phyloP scores from a whole-genome alignment of 2,113 vertebrate species.

The Morphnarchus princeps region DNA sequence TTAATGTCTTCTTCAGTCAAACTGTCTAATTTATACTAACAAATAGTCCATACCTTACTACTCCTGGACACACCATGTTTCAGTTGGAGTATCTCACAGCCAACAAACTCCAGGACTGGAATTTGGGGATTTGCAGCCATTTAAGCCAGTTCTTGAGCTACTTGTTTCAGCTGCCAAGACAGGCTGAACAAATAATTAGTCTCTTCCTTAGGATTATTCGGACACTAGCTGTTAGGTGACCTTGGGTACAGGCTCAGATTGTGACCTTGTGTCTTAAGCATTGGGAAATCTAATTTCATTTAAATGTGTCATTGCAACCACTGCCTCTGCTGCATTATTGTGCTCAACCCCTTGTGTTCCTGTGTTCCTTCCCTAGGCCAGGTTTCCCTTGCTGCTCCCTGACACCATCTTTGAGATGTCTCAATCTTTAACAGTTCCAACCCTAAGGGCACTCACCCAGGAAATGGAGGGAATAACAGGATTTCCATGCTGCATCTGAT shows the following conservation, averaged over 20 bases:
- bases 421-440: not conserved
- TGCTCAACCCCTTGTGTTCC: not conserved
- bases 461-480: not conserved
- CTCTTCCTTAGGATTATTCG: not conserved
- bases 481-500: not conserved
- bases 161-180: not conserved
- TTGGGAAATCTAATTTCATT: not conserved
- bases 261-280: not conserved
- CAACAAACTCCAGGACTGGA: not conserved
- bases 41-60: not conserved
- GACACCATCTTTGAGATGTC: not conserved
- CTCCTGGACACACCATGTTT: not conserved
- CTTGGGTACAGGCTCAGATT: not conserved
- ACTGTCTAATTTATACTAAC: not conserved
- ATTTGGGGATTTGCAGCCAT: not conserved
- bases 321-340: not conserved
- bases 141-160: not conserved
- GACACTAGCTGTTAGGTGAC: not conserved
- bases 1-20: not conserved
- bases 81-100: not conserved
- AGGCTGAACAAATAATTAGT: not conserved
- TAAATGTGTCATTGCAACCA: not conserved
- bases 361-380: not conserved
- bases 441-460: not conserved
- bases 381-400: not conserved